Percentiles rank a stretch among this genome's conserved stretches.
These are phyloP conservation scores for Suricata suricatta DNA, from an alignment of 2,113 vertebrate genomes.

Conservation along the genomic window DNA sequence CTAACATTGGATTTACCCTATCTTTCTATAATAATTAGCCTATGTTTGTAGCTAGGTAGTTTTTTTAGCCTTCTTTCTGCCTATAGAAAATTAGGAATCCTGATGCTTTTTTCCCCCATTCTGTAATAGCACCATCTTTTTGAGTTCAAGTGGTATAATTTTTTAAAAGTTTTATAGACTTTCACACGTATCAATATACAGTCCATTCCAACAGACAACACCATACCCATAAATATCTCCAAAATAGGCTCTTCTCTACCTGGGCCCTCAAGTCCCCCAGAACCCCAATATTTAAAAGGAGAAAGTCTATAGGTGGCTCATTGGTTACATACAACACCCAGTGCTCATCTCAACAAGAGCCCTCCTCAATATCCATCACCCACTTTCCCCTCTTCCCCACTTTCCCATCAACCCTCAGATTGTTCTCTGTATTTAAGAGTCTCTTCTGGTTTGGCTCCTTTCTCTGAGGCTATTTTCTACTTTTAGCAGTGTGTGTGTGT, in stretches of 20 bases:
- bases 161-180: not conserved
- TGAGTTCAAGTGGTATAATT: not conserved
- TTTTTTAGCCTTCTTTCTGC: not conserved
- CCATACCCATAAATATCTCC: not conserved
- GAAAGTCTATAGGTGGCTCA: not conserved
- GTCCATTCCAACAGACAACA: not conserved
- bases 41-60: not conserved
- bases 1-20: not conserved
- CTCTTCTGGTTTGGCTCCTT: not conserved
- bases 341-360: too few species aligned
- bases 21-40: not conserved
- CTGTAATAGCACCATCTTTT: not conserved
- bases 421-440: too few species aligned
- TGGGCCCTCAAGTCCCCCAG: not conserved
- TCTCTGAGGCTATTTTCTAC: constrained; percentile 49
- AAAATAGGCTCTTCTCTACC: not conserved
- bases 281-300: constrained; percentile 37
- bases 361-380: too few species aligned
- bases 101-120: not conserved
- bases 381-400: too few species aligned
- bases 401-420: too few species aligned
- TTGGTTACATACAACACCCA: too few species aligned
- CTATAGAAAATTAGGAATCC: not conserved
- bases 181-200: not conserved
- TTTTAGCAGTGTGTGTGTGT: not conserved